A percentile compares a stretch with the other conserved stretches of the same genome.
phyloP scores from a whole-genome alignment of 2,797 vertebrate species.

The Syngnathus acus region DNA sequence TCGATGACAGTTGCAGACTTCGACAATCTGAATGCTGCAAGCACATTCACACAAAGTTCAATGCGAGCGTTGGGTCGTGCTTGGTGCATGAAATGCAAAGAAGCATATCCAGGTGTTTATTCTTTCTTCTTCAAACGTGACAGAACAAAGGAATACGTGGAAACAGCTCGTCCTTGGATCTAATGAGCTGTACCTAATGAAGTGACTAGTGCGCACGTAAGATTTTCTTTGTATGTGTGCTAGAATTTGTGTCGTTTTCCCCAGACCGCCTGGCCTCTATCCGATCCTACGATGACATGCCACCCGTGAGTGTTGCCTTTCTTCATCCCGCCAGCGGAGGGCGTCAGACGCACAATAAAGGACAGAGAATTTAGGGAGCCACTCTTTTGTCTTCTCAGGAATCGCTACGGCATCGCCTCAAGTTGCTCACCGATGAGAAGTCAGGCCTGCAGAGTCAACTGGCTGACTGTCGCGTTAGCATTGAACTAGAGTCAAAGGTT shows the following conservation, averaged over 20 bases:
- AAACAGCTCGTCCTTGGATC: neutral
- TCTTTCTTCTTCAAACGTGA: too few species aligned
- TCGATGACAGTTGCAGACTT: too few species aligned
- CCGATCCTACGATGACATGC: constrained; percentile 78
- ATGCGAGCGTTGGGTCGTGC: too few species aligned
- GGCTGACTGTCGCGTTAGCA: constrained; percentile 70
- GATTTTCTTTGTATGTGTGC: neutral
- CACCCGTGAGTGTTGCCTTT: constrained; percentile 70
- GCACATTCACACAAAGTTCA: too few species aligned
- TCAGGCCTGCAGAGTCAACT: constrained; percentile 72
- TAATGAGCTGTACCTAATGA: neutral
- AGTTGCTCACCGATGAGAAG: constrained; percentile 75
- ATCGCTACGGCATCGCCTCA: constrained; percentile 72
- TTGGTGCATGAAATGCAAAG: too few species aligned
- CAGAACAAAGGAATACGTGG: too few species aligned
- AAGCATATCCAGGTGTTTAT: too few species aligned
- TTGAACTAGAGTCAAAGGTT: constrained; percentile 83
- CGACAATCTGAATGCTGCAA: too few species aligned
- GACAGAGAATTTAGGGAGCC: neutral
- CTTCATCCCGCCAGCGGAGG: neutral
- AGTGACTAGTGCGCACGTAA: neutral
- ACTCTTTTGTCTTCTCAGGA: constrained; percentile 47
- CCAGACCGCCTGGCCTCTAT: constrained; percentile 79
- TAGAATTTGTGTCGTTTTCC: constrained; percentile 25
- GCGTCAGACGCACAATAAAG: neutral